Evolutionary conservation across 2,888 invertebrate genomes (phyloP).

Genomic region (Chymomyza procnemis): DNA sequence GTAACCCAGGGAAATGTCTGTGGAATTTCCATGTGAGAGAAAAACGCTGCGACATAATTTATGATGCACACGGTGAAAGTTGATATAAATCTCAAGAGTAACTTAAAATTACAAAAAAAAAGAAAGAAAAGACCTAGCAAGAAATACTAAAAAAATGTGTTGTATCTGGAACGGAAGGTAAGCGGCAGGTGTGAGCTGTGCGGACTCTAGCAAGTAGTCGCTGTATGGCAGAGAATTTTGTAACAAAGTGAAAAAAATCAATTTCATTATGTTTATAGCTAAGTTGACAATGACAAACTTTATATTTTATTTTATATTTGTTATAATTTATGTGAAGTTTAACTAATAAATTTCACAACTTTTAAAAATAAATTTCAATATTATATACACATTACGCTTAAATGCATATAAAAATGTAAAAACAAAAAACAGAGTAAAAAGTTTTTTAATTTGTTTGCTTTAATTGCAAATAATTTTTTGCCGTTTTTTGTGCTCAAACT

Average conservation of each 20-base stretch:
- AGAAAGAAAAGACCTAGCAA: constrained; percentile 20
- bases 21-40: constrained; percentile 46
- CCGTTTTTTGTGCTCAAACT: constrained; percentile 36
- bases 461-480: constrained; percentile 71
- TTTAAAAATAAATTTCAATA: background rate
- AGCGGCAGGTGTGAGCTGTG: background rate
- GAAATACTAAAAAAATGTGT: background rate
- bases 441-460: constrained; percentile 72
- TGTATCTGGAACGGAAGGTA: constrained; percentile 3
- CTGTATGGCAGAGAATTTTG: background rate
- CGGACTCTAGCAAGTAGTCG: constrained; percentile 21
- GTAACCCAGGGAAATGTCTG: constrained; percentile 22
- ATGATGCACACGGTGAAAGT: constrained; percentile 64
- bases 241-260: constrained; percentile 1
- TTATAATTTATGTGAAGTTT: background rate
- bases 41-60: constrained; percentile 53
- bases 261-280: constrained; percentile 22
- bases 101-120: constrained; percentile 34
- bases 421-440: constrained; percentile 9
- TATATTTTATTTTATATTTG: background rate
- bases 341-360: background rate
- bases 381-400: background rate
- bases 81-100: constrained; percentile 69
- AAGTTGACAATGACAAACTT: background rate
- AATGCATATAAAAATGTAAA: background rate